These are phyloP conservation scores for Dipodomys merriami DNA, from an alignment of 2,113 vertebrate genomes.

Conservation along the genomic window DNA sequence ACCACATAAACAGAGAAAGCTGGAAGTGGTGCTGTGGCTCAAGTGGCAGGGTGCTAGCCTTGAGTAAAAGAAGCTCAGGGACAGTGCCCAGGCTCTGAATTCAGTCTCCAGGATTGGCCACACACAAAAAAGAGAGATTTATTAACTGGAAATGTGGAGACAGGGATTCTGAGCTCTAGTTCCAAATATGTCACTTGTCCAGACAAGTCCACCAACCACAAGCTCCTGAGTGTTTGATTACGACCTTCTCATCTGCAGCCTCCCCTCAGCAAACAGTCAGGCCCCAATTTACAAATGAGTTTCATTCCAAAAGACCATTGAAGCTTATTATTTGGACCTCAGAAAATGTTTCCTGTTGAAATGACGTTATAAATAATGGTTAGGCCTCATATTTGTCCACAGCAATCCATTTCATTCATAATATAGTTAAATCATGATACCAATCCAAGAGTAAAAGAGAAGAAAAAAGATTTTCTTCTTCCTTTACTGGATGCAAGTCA, in stretches of 20 bases:
- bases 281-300: not conserved
- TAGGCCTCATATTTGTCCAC: slow-evolving; percentile 12
- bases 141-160: not conserved
- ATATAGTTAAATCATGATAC: slow-evolving; percentile 17
- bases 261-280: not conserved
- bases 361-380: not conserved
- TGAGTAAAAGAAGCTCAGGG: too few species aligned
- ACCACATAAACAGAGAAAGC: too few species aligned
- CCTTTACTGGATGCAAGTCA: slow-evolving; percentile 47
- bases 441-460: not conserved
- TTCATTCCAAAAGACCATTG: slow-evolving; percentile 31
- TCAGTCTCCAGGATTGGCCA: too few species aligned
- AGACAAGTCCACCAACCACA: not conserved
- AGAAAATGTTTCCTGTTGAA: slow-evolving; percentile 32
- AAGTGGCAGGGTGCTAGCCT: too few species aligned
- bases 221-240: not conserved
- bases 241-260: not conserved
- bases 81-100: too few species aligned
- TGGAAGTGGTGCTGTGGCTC: too few species aligned
- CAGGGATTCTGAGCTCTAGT: not conserved
- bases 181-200: not conserved
- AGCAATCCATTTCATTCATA: slow-evolving; percentile 29
- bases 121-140: too few species aligned
- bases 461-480: not conserved
- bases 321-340: slow-evolving; percentile 33